Base-by-base conservation (phyloP, 2,888 invertebrate species). In the Cotesia congregata region DNA sequence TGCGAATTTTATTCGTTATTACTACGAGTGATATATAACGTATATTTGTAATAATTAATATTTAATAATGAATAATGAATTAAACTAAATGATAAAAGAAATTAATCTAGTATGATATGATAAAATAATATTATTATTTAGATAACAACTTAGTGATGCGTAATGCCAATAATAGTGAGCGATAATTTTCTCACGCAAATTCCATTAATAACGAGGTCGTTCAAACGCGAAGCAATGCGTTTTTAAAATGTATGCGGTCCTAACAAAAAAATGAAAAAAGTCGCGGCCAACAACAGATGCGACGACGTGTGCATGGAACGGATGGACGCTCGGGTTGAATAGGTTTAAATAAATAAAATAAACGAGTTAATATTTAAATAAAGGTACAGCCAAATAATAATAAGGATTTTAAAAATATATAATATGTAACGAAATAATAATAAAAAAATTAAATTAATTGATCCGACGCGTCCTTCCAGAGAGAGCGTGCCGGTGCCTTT, bases 401-500 rank as follows among this genome's bases (percentile, higher is more conserved):
- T 5, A 15, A 60, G 9, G 1, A 60, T 60, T 15, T 17, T 41
- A 40, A 9, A 7, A 38, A n/a, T 64, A 40, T 62, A 38, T 17
- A 50, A 60, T 61, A 69, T 12, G n/a, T n/a, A 72, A 9, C 20
- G 12, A 59, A 20, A 39, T n/a, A 67, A 60, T 59, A 65, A 7
- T 64, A 65, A 69, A 61, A 73, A 17, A 30, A 30, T 30, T 30
- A 30, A 30, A 50, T 50, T 50, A 68, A 75, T 77, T 50, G 71
- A 77, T 79, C 65, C 72, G 39, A 72, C 41, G 76, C 72, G 79
- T 79, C 79, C 80, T 82, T 80, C 81, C 82, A 80, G 9, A 50
- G 74, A 80, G 75, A 81, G 75, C 79, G 80, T 81, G 82, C 79
- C 79, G 82, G 83, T 83, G 83, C 83, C 83, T 83, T 83, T 81